Evolutionary conservation across 2,113 vertebrate species (phyloP).

Genomic region (Crotalus helleri): DNA sequence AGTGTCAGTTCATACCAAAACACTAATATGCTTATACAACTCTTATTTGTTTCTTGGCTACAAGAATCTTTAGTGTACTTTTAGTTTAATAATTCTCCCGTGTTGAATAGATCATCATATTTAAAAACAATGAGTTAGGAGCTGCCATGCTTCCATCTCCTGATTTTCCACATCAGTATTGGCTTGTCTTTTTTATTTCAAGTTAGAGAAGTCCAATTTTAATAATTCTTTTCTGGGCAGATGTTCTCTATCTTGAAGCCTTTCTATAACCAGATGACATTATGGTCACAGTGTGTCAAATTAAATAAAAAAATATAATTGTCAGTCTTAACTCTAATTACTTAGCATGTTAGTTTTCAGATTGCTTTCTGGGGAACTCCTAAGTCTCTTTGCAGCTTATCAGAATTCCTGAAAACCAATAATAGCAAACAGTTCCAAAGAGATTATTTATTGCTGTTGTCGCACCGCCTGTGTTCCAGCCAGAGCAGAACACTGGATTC

Average conservation of each 20-base stretch:
- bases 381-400: background rate
- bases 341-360: background rate
- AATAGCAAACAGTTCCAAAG: background rate
- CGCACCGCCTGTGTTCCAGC: accelerated
- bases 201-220: background rate
- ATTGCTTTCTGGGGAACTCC: background rate
- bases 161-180: background rate
- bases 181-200: background rate
- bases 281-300: constrained; percentile 4
- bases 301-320: constrained; percentile 3
- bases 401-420: background rate
- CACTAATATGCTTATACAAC: constrained; percentile 17
- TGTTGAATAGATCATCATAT: background rate
- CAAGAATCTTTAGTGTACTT: background rate
- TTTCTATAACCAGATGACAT: constrained; percentile 8
- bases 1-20: background rate
- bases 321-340: constrained; percentile 8
- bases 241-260: background rate
- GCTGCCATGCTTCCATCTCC: background rate
- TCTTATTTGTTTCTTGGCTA: background rate
- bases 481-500: background rate
- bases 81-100: background rate
- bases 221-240: background rate
- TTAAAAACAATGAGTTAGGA: background rate
- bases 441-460: background rate